Evolutionary conservation across 2,888 invertebrate species (phyloP).

Genomic region (Venusia cambrica): DNA sequence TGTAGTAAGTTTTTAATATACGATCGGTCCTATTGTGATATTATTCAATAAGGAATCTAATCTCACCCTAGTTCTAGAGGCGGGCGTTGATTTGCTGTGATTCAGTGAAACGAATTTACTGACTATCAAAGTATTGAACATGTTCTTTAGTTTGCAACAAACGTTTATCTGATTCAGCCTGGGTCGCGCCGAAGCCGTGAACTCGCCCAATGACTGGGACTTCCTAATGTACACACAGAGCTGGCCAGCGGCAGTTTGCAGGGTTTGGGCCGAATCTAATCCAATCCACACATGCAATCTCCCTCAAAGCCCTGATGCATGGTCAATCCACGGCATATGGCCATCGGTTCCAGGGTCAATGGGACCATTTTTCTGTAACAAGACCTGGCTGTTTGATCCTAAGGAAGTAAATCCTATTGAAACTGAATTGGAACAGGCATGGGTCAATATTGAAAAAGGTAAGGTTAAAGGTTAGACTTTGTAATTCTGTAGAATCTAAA

Average conservation of each 20-base stretch:
- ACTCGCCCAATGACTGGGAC: slow-evolving; percentile 85
- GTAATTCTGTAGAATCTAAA: too few species aligned
- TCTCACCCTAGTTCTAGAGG: too few species aligned
- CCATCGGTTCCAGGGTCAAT: slow-evolving; percentile 85
- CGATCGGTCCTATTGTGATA: too few species aligned
- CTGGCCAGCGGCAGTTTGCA: slow-evolving; percentile 86
- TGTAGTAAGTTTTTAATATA: too few species aligned
- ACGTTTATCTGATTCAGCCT: slow-evolving; percentile 10
- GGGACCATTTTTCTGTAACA: slow-evolving; percentile 88
- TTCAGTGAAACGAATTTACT: too few species aligned
- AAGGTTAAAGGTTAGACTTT: too few species aligned
- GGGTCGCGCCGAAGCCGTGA: slow-evolving; percentile 22
- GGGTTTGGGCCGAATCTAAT: slow-evolving; percentile 84
- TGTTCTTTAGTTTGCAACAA: too few species aligned
- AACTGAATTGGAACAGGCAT: slow-evolving; percentile 78
- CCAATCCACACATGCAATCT: slow-evolving; percentile 82
- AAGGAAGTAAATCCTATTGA: slow-evolving; percentile 81
- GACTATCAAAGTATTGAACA: too few species aligned
- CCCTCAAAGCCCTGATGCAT: slow-evolving; percentile 81
- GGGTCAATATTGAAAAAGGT: slow-evolving; percentile 87
- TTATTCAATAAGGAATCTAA: too few species aligned
- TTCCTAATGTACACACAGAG: slow-evolving; percentile 89
- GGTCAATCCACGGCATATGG: slow-evolving; percentile 93
- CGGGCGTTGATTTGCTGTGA: too few species aligned
- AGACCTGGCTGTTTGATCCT: slow-evolving; percentile 84